phyloP scores from a whole-genome alignment of 2,113 vertebrate species.

The Gymnogyps californianus region DNA sequence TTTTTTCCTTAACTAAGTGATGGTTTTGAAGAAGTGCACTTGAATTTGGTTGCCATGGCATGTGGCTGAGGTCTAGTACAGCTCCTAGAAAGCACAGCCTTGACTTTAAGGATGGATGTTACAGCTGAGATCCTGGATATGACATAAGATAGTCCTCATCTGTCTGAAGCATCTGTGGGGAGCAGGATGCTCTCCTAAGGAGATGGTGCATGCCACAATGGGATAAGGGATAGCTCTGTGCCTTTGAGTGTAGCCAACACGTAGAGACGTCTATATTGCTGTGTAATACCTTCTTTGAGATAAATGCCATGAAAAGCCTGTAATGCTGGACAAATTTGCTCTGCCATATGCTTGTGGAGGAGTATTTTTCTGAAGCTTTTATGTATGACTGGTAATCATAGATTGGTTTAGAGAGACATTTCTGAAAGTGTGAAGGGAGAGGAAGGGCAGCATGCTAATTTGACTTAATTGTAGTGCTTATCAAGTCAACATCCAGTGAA shows the following conservation, averaged over 20 bases:
- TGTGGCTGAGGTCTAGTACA: neutral
- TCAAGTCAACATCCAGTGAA: constrained; percentile 26
- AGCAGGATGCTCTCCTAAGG: neutral
- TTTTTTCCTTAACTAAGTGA: neutral
- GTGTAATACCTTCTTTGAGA: neutral
- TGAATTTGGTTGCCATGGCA: neutral
- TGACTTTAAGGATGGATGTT: neutral
- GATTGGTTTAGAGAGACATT: constrained; percentile 57
- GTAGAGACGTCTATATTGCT: neutral
- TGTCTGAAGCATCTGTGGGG: neutral
- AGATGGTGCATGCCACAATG: fast-evolving
- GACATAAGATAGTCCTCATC: neutral
- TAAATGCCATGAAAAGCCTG: constrained; percentile 32
- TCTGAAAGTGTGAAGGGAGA: constrained; percentile 58
- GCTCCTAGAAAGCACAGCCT: constrained; percentile 3
- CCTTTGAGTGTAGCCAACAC: neutral
- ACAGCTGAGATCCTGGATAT: neutral
- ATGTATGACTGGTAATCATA: constrained; percentile 54
- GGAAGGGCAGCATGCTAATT: constrained; percentile 45
- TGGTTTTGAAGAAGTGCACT: neutral
- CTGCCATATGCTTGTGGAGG: constrained; percentile 65
- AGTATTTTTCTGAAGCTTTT: constrained; percentile 63
- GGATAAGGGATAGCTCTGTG: neutral
- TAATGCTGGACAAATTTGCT: neutral
- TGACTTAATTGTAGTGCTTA: constrained; percentile 51